Conservation (phyloP, 2,797 vertebrate genomes). For the Phaenicophaeus curvirostris region DNA sequence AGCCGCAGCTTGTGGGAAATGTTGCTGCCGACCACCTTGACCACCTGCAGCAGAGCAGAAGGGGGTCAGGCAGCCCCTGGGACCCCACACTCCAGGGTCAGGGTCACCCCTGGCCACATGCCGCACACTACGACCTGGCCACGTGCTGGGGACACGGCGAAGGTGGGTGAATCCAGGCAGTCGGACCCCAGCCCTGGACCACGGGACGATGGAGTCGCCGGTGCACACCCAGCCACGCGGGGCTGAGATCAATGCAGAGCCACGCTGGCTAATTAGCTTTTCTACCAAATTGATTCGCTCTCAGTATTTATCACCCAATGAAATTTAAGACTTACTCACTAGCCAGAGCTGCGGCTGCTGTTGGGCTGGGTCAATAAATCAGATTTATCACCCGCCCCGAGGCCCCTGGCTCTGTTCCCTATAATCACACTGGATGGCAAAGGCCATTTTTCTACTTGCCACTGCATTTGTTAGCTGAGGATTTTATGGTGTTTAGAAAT, state of each 20-base stretch:
- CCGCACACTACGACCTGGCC: too few relatives aligned
- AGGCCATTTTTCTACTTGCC: conserved; percentile 37
- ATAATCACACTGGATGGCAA: conserved; percentile 45
- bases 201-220: neutral
- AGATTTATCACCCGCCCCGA: conserved; percentile 65
- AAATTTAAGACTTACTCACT: conserved; percentile 75
- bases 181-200: neutral
- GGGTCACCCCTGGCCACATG: fast-evolving
- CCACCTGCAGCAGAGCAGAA: conserved; percentile 78
- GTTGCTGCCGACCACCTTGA: conserved; percentile 96
- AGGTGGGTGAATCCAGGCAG: neutral
- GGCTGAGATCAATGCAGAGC: conserved; percentile 36
- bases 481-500: conserved; percentile 19
- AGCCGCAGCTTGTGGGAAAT: conserved; percentile 97
- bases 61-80: neutral
- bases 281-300: conserved; percentile 76
- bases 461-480: conserved; percentile 27
- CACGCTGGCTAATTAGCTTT: conserved; percentile 74
- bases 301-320: conserved; percentile 75
- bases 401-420: conserved; percentile 62
- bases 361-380: conserved; percentile 72
- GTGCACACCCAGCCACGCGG: neutral
- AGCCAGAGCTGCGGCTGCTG: conserved; percentile 43
- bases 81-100: fast-evolving
- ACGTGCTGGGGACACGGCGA: fast-evolving